phyloP scores from a whole-genome alignment of 2,888 invertebrate genomes.

The Dicyrtoma fusca region DNA sequence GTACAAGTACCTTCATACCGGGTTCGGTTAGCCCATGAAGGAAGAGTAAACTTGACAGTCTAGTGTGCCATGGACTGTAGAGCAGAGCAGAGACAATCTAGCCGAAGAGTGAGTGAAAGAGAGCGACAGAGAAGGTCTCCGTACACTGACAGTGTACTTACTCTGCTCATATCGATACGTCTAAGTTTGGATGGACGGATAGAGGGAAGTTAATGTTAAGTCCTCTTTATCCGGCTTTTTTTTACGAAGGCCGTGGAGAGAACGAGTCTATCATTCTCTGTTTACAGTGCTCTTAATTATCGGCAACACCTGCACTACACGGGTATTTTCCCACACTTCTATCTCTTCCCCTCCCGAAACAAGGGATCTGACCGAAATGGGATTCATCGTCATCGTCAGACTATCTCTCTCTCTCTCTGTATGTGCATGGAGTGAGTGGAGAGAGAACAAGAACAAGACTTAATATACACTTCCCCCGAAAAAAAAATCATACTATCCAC shows the following conservation, averaged over 20 bases:
- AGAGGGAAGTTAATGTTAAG: conserved; percentile 29
- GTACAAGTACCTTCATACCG: no score
- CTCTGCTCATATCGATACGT: not conserved
- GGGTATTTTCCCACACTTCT: conserved; percentile 57
- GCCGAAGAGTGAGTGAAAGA: not conserved
- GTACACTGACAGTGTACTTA: not conserved
- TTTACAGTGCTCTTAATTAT: conserved; percentile 57
- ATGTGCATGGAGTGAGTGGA: not conserved
- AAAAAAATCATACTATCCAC: no score
- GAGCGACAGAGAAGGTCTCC: not conserved
- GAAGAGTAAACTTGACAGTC: no score
- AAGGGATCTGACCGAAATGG: conserved; percentile 41
- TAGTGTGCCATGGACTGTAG: no score
- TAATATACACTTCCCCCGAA: no score
- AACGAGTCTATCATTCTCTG: conserved; percentile 55
- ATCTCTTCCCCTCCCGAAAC: conserved; percentile 47
- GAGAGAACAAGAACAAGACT: conserved; percentile 27
- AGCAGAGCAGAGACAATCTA: no score
- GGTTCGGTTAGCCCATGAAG: no score
- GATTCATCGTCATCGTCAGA: conserved; percentile 38
- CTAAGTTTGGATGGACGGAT: conserved; percentile 13
- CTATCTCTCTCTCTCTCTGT: conserved; percentile 8
- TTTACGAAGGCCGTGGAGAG: conserved; percentile 44
- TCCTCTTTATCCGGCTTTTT: conserved; percentile 41
- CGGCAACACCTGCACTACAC: conserved; percentile 56